Conservation (phyloP, 2,888 invertebrate genomes). For the Bombylius discolor region DNA sequence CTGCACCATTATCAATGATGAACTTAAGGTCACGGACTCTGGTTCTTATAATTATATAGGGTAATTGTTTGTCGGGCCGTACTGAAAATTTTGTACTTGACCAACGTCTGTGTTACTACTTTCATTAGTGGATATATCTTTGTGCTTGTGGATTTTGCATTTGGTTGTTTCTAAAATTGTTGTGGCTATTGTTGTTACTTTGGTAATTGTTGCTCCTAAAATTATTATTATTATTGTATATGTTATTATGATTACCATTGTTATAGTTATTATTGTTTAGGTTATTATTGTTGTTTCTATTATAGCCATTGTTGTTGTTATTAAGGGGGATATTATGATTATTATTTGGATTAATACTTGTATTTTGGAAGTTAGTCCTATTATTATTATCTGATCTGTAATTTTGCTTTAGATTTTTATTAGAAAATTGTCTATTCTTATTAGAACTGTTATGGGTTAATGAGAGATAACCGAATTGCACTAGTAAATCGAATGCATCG, state of each 20-base stretch:
- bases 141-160: background rate
- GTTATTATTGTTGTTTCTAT: background rate
- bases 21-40: background rate
- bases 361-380: background rate
- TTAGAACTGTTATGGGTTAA: background rate
- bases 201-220: background rate
- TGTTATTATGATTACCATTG: background rate
- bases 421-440: too few relatives aligned
- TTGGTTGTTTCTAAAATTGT: background rate
- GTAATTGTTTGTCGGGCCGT: background rate
- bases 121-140: background rate
- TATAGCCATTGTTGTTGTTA: background rate
- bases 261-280: background rate
- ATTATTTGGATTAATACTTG: background rate
- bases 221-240: background rate
- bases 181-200: background rate
- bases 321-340: background rate
- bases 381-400: background rate
- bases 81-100: background rate
- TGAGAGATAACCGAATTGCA: background rate
- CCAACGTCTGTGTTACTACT: background rate
- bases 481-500: background rate
- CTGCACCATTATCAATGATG: conserved; percentile 4
- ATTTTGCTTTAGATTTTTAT: background rate
- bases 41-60: background rate